Conservation (phyloP, 2,888 invertebrate genomes). For the Eumacrocentrus americanus region DNA sequence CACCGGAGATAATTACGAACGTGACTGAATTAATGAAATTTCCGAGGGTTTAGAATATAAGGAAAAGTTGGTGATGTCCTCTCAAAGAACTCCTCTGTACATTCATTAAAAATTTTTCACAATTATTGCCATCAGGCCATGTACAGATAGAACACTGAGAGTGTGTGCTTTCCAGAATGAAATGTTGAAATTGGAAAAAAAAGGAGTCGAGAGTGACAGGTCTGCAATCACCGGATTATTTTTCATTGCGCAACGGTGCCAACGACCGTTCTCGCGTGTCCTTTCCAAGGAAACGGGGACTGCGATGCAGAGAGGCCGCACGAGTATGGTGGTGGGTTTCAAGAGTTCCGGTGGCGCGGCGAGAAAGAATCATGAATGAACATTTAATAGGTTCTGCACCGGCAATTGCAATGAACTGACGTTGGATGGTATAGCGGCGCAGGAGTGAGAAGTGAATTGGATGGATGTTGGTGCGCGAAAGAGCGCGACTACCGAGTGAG, state of each 20-base stretch:
- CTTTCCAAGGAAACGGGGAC: slow-evolving; percentile 26
- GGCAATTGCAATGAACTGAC: slow-evolving; percentile 32
- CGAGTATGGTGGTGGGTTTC: slow-evolving; percentile 7
- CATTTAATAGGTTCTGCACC: slow-evolving; percentile 33
- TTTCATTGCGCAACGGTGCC: slow-evolving; percentile 28
- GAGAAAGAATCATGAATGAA: slow-evolving; percentile 33
- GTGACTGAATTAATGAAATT: slow-evolving; percentile 19
- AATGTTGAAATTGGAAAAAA: slow-evolving; percentile 13
- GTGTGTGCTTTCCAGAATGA: neutral
- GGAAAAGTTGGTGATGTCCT: neutral
- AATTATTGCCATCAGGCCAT: too few relatives aligned
- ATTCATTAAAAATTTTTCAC: slow-evolving; percentile 10
- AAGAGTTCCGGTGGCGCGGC: slow-evolving; percentile 21
- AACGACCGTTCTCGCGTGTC: slow-evolving; percentile 31
- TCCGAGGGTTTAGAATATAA: neutral
- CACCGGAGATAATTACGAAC: slow-evolving; percentile 19
- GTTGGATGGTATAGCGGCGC: slow-evolving; percentile 1
- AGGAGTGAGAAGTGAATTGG: neutral
- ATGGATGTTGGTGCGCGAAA: slow-evolving; percentile 7
- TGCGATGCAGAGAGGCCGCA: too few relatives aligned
- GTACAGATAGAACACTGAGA: too few relatives aligned
- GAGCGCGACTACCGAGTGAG: neutral
- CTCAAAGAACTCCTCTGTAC: neutral
- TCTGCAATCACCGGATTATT: slow-evolving; percentile 25
- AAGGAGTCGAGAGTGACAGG: slow-evolving; percentile 7